Percentiles rank a stretch among this genome's conserved stretches.
These are phyloP conservation scores for Perizoma flavofasciatum DNA, from an alignment of 2,888 invertebrate species.

Conservation along the genomic window DNA sequence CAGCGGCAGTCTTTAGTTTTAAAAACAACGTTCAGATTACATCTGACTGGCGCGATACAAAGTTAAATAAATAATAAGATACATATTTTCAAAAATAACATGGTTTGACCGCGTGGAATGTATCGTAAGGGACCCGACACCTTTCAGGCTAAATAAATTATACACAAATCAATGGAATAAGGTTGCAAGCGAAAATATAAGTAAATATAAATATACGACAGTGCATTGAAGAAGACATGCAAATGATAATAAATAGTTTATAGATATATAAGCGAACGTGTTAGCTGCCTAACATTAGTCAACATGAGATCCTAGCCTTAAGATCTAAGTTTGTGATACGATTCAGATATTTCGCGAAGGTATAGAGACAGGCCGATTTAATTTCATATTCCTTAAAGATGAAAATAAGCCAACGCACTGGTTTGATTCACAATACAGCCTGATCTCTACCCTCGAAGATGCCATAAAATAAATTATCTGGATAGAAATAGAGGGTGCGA, in stretches of 20 bases:
- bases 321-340: constrained; percentile 68
- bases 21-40: constrained; percentile 71
- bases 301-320: constrained; percentile 80
- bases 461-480: constrained; percentile 24
- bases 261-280: constrained; percentile 70
- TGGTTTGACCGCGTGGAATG: constrained; percentile 82
- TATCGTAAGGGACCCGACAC: constrained; percentile 78
- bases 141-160: constrained; percentile 77
- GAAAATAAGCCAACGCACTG: constrained; percentile 8
- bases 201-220: constrained; percentile 56
- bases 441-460: constrained; percentile 19
- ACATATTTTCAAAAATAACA: constrained; percentile 62
- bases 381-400: constrained; percentile 2
- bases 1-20: constrained; percentile 61
- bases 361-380: constrained; percentile 17
- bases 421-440: not conserved
- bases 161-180: constrained; percentile 55
- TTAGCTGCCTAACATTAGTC: constrained; percentile 78
- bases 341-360: constrained; percentile 42
- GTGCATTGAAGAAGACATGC: constrained; percentile 37
- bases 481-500: constrained; percentile 36
- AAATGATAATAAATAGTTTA: constrained; percentile 28
- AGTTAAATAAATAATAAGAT: constrained; percentile 28
- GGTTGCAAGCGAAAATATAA: constrained; percentile 41
- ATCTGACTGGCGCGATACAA: constrained; percentile 60